Evolutionary conservation across 2,113 vertebrate species (phyloP), one percentile per base, ranked within the genome.

Genomic region (Cebidichthys violaceus): DNA sequence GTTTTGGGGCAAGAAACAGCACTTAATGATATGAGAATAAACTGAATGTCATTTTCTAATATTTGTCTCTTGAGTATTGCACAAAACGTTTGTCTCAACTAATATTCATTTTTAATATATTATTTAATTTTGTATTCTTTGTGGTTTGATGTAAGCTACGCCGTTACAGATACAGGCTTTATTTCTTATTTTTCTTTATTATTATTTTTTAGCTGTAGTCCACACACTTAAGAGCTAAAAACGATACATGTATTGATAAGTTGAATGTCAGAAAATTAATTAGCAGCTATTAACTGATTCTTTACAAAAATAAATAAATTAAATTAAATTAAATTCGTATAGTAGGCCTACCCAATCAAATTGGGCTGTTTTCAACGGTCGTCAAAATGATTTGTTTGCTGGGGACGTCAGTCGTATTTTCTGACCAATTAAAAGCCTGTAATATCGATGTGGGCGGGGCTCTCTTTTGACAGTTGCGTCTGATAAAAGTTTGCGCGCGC

Each of bases 21-120:
- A 43, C 55, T 31, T 61, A 33, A 29, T 29, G 17, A 64, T n/a
- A 33, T 39, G 33, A 74, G 31, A 75, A 43, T 69, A 70, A 70
- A 75, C 29, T 69, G 43, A 69, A 52, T 75, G 43, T 69, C 6
- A n/a, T 82, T 82, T 54, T 75, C 3, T 24, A 54, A 69, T n/a
- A 13, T 57, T 50, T 66, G 22, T 17, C 50, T 27, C 37, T 57
- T 64, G 4, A 33, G 64, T 55, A 62, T 41, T 70, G 17, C 37
- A 18, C 18, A 2, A n/a, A 43, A 7, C 1, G 1, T 55, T 45
- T 31, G 0, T 52, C 7, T n/a, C 17, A 13, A 55, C 9, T 0
- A 17, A 57, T 57, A 29, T 59, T 20, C 5, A 11, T 33, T 29
- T 61, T 20, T 11, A 1, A 20, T 29, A 17, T 47, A 22, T 22